A percentile compares a stretch with the other conserved stretches of the same genome.
Conservation (phyloP, 2,888 invertebrate genomes). For the Leptinotarsa peninsularis region DNA sequence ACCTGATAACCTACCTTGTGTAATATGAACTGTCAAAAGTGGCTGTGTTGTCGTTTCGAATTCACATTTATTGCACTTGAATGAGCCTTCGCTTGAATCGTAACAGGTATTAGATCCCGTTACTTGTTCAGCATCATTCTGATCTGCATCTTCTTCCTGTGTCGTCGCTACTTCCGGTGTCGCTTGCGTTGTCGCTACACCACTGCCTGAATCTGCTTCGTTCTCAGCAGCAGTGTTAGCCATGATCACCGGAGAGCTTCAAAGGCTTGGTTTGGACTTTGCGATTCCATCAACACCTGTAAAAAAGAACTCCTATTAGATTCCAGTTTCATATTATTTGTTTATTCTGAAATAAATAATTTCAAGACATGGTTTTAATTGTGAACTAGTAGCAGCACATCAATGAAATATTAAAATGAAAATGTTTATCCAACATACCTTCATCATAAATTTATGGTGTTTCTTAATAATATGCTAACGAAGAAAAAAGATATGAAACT, state of each 20-base stretch:
- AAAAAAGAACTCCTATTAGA: background rate
- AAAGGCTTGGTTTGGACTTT: background rate
- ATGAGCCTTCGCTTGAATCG: slow-evolving; percentile 69
- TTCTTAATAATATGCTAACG: no score
- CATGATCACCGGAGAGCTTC: slow-evolving; percentile 61
- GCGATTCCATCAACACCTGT: slow-evolving; percentile 60
- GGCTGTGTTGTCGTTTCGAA: slow-evolving; percentile 84
- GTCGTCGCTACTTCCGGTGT: slow-evolving; percentile 46
- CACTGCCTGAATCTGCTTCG: slow-evolving; percentile 66
- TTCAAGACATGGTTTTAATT: no score
- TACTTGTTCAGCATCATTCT: slow-evolving; percentile 66
- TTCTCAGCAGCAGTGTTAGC: slow-evolving; percentile 65
- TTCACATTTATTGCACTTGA: slow-evolving; percentile 77
- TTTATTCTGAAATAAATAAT: no score
- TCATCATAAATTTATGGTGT: no score
- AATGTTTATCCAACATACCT: no score
- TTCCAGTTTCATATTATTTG: background rate
- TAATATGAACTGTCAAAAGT: slow-evolving; percentile 79
- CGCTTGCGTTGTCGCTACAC: slow-evolving; percentile 54
- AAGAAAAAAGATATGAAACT: no score
- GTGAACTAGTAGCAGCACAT: no score
- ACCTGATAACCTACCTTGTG: slow-evolving; percentile 33
- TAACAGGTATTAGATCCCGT: slow-evolving; percentile 70
- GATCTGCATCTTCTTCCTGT: slow-evolving; percentile 65
- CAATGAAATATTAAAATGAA: no score